These are phyloP conservation scores for Pseudoips prasinana DNA, from an alignment of 2,888 invertebrate species.

Conservation along the genomic window DNA sequence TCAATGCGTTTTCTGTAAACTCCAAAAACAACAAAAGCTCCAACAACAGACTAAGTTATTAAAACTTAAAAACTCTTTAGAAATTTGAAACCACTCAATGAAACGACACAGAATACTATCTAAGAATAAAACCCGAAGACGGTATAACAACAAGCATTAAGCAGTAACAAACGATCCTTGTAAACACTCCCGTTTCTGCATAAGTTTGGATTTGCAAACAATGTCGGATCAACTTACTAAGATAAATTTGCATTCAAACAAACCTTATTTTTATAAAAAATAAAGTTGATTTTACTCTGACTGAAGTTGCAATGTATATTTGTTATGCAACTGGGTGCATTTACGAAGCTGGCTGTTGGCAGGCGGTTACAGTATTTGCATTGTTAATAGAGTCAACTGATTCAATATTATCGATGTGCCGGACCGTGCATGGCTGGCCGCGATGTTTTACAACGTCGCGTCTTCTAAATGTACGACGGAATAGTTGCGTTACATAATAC, in stretches of 20 bases:
- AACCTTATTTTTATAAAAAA: conserved; percentile 1
- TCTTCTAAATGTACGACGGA: no score
- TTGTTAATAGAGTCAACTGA: conserved; percentile 72
- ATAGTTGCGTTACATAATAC: no score
- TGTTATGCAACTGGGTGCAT: conserved; percentile 52
- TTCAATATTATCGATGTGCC: conserved; percentile 65
- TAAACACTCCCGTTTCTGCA: conserved; percentile 66
- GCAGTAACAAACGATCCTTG: conserved; percentile 66
- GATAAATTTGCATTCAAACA: conserved; percentile 18
- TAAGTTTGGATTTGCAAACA: conserved; percentile 72
- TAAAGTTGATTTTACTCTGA: conserved; percentile 24
- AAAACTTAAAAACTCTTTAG: no score
- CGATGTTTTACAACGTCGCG: conserved; percentile 35
- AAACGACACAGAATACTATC: conserved; percentile 21
- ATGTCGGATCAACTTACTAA: conserved; percentile 53
- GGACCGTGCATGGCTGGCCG: conserved; percentile 37
- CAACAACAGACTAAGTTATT: no score
- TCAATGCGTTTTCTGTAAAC: no score
- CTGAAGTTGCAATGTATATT: conserved; percentile 8
- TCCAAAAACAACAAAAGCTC: no score
- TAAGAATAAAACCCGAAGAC: conserved; percentile 49
- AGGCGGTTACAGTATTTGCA: conserved; percentile 64
- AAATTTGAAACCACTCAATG: not conserved
- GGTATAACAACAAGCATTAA: conserved; percentile 66
- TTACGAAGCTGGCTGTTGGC: conserved; percentile 59